phyloP scores from a whole-genome alignment of 2,888 invertebrate species.

The Epirrhoe tristata region DNA sequence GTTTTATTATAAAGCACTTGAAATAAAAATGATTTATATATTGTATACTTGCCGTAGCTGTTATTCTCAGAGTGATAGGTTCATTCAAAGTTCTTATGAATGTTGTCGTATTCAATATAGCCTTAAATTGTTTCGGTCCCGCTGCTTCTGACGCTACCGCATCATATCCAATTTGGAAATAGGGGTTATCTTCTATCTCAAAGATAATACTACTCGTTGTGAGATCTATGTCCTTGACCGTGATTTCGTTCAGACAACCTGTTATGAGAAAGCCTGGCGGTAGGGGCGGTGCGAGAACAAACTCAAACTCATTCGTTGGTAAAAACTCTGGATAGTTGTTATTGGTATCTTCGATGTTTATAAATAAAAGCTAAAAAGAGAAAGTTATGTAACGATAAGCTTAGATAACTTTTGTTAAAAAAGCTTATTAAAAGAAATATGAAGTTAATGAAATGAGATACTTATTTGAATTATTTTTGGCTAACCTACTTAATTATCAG shows the following conservation, averaged over 20 bases:
- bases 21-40: slow-evolving; percentile 1
- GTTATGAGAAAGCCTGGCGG: slow-evolving; percentile 75
- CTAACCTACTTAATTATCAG: no score
- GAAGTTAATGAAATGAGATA: no score
- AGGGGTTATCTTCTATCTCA: slow-evolving; percentile 64
- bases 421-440: neutral
- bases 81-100: slow-evolving; percentile 70
- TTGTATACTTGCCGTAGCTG: slow-evolving; percentile 68
- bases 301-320: slow-evolving; percentile 59
- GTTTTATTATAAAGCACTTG: slow-evolving; percentile 3
- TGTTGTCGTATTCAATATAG: slow-evolving; percentile 61
- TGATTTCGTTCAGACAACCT: slow-evolving; percentile 69
- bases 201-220: slow-evolving; percentile 75
- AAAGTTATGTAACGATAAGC: neutral
- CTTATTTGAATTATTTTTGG: no score
- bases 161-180: slow-evolving; percentile 69
- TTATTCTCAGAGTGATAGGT: slow-evolving; percentile 62
- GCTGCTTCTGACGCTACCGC: slow-evolving; percentile 44
- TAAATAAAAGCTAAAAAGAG: slow-evolving; percentile 67
- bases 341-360: slow-evolving; percentile 78
- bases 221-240: slow-evolving; percentile 81
- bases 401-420: neutral
- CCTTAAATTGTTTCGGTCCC: slow-evolving; percentile 67
- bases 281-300: slow-evolving; percentile 77
- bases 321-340: slow-evolving; percentile 76